These are phyloP conservation scores for Octodonta nipae DNA, from an alignment of 2,888 invertebrate species.

Conservation along the genomic window DNA sequence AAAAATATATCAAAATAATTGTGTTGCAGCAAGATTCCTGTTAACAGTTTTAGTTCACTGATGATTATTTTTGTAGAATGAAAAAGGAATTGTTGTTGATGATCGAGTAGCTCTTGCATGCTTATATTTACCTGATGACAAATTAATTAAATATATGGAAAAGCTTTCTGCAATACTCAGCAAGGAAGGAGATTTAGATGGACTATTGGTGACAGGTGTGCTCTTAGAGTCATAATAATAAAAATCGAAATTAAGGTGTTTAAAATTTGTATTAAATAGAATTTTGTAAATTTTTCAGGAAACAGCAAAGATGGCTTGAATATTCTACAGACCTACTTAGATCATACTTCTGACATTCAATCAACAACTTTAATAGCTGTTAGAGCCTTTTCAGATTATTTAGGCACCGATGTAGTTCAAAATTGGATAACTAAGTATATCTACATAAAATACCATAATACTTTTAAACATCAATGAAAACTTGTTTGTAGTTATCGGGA, in stretches of 20 bases:
- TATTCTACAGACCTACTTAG: conserved; percentile 75
- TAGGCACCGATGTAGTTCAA: conserved; percentile 48
- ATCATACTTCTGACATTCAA: conserved; percentile 80
- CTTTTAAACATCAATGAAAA: background rate
- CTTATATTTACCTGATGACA: conserved; percentile 67
- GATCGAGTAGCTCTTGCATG: conserved; percentile 87
- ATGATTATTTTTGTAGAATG: conserved; percentile 46
- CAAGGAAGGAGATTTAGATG: conserved; percentile 68
- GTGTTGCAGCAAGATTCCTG: no score
- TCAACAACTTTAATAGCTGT: conserved; percentile 72
- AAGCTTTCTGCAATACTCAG: conserved; percentile 55
- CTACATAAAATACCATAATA: background rate
- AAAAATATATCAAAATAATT: no score
- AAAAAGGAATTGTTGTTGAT: conserved; percentile 69
- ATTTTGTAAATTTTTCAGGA: conserved; percentile 45
- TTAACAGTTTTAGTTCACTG: background rate
- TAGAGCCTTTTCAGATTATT: conserved; percentile 59
- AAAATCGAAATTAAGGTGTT: conserved; percentile 2
- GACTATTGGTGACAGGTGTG: conserved; percentile 68
- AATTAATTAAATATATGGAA: conserved; percentile 66
- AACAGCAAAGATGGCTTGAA: conserved; percentile 61
- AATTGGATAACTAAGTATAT: conserved; percentile 55
- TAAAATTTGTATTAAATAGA: background rate
- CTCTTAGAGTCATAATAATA: background rate
- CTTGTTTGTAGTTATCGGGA: conserved; percentile 57